These are phyloP conservation scores for Agrotis ipsilon DNA, from an alignment of 2,888 invertebrate species.

Conservation along the genomic window DNA sequence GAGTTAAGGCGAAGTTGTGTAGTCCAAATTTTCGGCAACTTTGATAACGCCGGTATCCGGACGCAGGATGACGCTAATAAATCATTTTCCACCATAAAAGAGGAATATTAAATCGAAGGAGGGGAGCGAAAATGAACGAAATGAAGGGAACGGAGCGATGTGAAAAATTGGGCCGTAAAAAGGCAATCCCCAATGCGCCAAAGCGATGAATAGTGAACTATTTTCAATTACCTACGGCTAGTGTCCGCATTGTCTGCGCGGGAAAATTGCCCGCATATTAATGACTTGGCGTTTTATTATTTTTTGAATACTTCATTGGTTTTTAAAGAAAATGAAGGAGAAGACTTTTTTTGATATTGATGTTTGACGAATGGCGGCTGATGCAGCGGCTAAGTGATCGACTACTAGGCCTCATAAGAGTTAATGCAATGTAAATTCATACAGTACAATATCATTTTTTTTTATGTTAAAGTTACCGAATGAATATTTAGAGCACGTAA, in stretches of 20 bases:
- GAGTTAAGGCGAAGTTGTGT: slow-evolving; percentile 41
- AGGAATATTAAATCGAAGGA: slow-evolving; percentile 86
- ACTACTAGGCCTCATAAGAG: too few species aligned
- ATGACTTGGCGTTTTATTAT: slow-evolving; percentile 28
- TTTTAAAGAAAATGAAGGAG: not conserved
- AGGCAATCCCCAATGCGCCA: slow-evolving; percentile 81
- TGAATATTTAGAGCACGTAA: too few species aligned
- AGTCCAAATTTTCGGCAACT: slow-evolving; percentile 74
- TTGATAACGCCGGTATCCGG: slow-evolving; percentile 74
- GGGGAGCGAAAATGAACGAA: slow-evolving; percentile 78
- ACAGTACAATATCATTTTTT: too few species aligned
- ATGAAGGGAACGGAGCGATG: slow-evolving; percentile 69
- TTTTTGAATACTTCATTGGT: slow-evolving; percentile 29
- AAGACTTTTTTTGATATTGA: not conserved
- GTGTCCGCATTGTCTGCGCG: slow-evolving; percentile 49
- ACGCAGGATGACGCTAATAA: slow-evolving; percentile 78
- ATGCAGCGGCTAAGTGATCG: too few species aligned
- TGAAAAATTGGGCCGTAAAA: slow-evolving; percentile 87
- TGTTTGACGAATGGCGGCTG: too few species aligned
- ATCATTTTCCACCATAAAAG: slow-evolving; percentile 84
- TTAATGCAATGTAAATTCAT: too few species aligned
- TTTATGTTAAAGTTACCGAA: too few species aligned
- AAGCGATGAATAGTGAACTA: slow-evolving; percentile 80
- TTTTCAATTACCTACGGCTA: slow-evolving; percentile 78
- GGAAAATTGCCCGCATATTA: slow-evolving; percentile 39